Conservation (phyloP, 2,113 vertebrate species). For the Corydoras maculifer region DNA sequence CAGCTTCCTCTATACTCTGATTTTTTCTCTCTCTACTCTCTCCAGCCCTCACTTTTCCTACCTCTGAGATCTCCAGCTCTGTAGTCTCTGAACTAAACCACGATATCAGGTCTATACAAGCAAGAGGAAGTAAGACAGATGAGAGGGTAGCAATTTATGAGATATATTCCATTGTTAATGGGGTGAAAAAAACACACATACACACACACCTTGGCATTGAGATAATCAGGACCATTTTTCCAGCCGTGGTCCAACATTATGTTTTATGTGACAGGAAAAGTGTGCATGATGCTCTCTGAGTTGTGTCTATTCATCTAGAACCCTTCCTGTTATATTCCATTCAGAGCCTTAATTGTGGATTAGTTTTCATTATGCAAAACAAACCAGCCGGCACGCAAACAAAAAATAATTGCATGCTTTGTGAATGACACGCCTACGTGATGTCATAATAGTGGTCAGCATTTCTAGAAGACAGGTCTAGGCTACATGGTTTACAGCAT, state of each 20-base stretch:
- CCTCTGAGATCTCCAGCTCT: too few species aligned
- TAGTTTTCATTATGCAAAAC: constrained; percentile 16
- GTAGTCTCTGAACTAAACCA: too few species aligned
- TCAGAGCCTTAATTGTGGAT: constrained; percentile 16
- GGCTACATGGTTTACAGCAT: too few species aligned
- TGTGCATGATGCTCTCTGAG: not conserved
- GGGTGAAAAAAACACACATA: not conserved
- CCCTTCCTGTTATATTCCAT: constrained; percentile 15
- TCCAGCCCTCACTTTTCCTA: too few species aligned
- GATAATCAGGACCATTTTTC: constrained; percentile 51
- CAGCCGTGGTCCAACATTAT: constrained; percentile 58
- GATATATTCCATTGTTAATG: too few species aligned
- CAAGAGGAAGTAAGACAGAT: too few species aligned
- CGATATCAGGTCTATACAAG: too few species aligned
- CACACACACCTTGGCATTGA: constrained; percentile 3
- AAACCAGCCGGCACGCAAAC: constrained; percentile 14
- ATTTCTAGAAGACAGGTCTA: too few species aligned
- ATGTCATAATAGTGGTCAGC: constrained; percentile 19
- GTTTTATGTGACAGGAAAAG: constrained; percentile 61
- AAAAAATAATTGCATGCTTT: constrained; percentile 12
- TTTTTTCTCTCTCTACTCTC: too few species aligned
- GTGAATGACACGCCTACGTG: constrained; percentile 3
- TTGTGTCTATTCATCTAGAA: not conserved
- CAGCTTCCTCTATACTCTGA: too few species aligned
- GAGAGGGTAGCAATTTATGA: too few species aligned